Evolutionary conservation across 2,797 vertebrate genomes (phyloP).

Genomic region (Heteromormyrus szaboi): DNA sequence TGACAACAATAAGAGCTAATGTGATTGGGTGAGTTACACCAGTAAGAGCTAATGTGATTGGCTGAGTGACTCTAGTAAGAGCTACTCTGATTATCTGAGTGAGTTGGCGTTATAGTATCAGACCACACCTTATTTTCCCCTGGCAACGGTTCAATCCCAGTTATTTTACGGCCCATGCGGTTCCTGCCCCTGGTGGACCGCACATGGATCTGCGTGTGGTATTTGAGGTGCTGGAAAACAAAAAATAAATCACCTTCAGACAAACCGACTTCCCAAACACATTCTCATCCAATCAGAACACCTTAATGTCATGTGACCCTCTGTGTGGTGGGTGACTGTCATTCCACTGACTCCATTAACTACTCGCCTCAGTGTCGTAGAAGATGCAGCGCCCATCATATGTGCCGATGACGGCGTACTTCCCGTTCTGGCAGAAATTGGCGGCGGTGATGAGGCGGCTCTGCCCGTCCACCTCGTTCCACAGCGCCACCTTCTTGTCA

Average conservation of each 20-base stretch:
- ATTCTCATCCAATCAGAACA: not conserved
- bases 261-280: not conserved
- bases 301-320: not conserved
- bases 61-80: not conserved
- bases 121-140: slow-evolving; percentile 90
- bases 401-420: slow-evolving; percentile 94
- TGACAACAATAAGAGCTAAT: not conserved
- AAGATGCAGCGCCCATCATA: slow-evolving; percentile 97
- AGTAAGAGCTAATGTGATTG: not conserved
- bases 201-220: slow-evolving; percentile 96
- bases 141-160: slow-evolving; percentile 92
- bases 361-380: slow-evolving; percentile 91
- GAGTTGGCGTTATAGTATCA: not conserved
- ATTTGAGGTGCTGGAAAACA: slow-evolving; percentile 81
- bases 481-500: slow-evolving; percentile 96
- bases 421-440: slow-evolving; percentile 98
- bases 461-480: slow-evolving; percentile 98
- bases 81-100: not conserved
- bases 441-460: slow-evolving; percentile 96
- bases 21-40: not conserved
- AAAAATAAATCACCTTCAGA: not conserved
- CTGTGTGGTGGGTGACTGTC: not conserved
- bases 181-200: slow-evolving; percentile 94
- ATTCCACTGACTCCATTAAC: not conserved
- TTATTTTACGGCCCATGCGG: slow-evolving; percentile 96